Base-by-base conservation (phyloP, 2,797 vertebrate species). In the Malacoctenus gilli region DNA sequence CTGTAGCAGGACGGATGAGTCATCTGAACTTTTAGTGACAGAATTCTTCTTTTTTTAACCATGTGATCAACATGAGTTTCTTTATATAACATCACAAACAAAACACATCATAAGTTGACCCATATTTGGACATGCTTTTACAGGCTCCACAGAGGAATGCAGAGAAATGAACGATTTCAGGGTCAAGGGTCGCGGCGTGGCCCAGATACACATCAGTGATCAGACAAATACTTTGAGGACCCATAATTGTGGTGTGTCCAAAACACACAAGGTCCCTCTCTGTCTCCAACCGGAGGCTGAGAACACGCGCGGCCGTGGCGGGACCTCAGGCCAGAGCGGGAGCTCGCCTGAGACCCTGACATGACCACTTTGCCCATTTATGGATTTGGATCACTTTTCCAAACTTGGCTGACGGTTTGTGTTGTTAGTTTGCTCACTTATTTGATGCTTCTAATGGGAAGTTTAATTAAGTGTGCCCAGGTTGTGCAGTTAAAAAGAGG, bases 381-480 rank as follows among this genome's bases (percentile, higher is more conserved):
- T 65, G 55, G 55, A 72, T 59, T 59, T 16, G 16, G 41, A 37
- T 66, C 56, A 54, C 55, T 80, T 77, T 75, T 51, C 23, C 38
- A 66, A 80, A 80, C 68, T 68, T 51, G 43, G 59, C 41, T 0
- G 0, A 59, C 51, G 77, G 65, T 80, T 84, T 75, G 55, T 68
- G 64, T 60, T 67, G 60, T 62, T 55, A 67, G 79, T 80, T 85
- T 76, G 71, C 66, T 81, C 42, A 65, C 65, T 80, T 71, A 60
- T 82, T 85, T 86, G 71, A 77, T 69, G 62, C 69, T 40, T 53
- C 82, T 87, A 82, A 84, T 79, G 77, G 60, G 81, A 90, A 80
- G 77, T 88, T 82, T 89, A 88, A 91, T 89, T 85, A 89, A 89
- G 83, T 79, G 82, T 83, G 73, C 41, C n/a, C 37, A 16, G 66